Base-by-base conservation (phyloP, 2,113 vertebrate genomes). In the Anseranas semipalmata region DNA sequence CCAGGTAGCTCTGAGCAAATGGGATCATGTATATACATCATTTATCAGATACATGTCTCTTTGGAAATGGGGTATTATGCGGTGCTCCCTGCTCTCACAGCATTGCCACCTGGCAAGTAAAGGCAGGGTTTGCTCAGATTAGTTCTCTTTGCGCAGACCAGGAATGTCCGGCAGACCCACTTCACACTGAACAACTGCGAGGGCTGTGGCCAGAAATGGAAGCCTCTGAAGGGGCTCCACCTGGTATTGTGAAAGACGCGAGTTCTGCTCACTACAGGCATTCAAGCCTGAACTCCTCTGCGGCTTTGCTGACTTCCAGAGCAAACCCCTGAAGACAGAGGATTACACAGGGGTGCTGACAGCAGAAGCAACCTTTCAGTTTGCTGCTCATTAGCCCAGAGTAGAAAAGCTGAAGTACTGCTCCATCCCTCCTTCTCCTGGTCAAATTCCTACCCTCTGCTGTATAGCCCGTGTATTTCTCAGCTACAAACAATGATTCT, bases 351-450 rank as follows among this genome's bases (percentile, higher is more conserved):
- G 12, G 3, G 7, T 14, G 13, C 30, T 7, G 3, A 12, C 0
- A 50, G 53, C 73, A 79, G 74, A 72, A 79, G 58, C 84, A 76
- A 10, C 3, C 25, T 62, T 62, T 33, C 13, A 21, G n/a, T 89
- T 70, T 58, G 74, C 63, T 48, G 19, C 80, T 70, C n/a, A 5
- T 21, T 48, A 79, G 71, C 88, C 58, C 28, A 33, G 76, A 87
- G 80, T 32, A 85, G 62, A 62, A 87, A 80, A n/a, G 72, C 66
- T 37, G 0, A 82, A 90, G 84, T 71, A 33, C 14, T 46, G 12
- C 62, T 87, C 45, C 58, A 82, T 37, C 77, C 80, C 80, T 93
- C 56, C 80, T 65, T 66, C 92, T 87, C 60, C 76, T 22, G 76
- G 60, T 48, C 24, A 27, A 37, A 74, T 12, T 66, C 41, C 58